A percentile compares a stretch with the other conserved stretches of the same genome.
Conservation (phyloP, 2,888 invertebrate species). For the Eilema sororculum region DNA sequence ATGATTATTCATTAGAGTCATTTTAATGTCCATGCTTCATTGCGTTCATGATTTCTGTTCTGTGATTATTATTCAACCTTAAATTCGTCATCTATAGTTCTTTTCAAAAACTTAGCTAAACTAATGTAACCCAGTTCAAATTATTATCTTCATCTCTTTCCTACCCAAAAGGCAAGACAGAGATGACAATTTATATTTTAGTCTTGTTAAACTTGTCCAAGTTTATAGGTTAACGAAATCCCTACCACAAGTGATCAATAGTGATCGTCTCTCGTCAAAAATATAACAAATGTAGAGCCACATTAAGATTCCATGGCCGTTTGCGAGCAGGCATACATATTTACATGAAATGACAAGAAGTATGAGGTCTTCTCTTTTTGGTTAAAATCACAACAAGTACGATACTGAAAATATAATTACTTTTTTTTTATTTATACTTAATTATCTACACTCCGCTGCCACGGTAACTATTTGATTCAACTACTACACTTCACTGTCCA, state of each 20-base stretch:
- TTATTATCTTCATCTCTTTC: no score
- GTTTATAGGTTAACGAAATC: no score
- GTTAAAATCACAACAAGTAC: slow-evolving; percentile 84
- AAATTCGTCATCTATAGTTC: no score
- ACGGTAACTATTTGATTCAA: slow-evolving; percentile 38
- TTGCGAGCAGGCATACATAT: slow-evolving; percentile 59
- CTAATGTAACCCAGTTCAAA: no score
- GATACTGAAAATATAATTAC: slow-evolving; percentile 78
- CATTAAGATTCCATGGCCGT: slow-evolving; percentile 17
- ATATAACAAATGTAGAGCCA: background rate
- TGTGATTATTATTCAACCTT: no score
- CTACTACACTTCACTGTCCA: slow-evolving; percentile 46
- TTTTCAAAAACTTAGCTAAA: no score
- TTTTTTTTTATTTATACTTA: slow-evolving; percentile 55
- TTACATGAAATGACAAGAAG: slow-evolving; percentile 74
- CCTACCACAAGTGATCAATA: background rate
- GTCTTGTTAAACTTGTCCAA: background rate
- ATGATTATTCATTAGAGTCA: no score
- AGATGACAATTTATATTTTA: background rate
- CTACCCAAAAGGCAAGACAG: no score
- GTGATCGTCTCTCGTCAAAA: background rate
- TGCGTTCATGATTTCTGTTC: no score
- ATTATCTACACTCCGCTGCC: slow-evolving; percentile 71
- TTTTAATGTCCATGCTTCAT: no score
- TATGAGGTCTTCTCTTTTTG: slow-evolving; percentile 79